Evolutionary conservation across 2,113 vertebrate genomes (phyloP).

Genomic region (Crotalus tigris): DNA sequence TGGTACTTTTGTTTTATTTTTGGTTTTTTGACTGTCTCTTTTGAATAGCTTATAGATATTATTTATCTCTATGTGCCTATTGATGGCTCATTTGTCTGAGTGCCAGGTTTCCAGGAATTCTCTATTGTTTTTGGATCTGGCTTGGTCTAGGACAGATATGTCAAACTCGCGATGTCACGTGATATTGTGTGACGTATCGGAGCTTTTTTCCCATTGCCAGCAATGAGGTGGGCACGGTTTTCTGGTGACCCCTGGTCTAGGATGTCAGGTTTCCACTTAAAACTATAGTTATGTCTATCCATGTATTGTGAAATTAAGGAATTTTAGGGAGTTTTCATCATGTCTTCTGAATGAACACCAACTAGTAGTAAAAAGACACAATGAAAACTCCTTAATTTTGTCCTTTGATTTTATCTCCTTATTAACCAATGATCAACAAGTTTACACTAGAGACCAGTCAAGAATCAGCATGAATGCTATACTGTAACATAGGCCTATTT

Average conservation of each 20-base stretch:
- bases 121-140: background rate
- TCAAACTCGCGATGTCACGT: too few relatives aligned
- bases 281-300: background rate
- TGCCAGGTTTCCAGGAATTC: background rate
- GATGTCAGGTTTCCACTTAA: background rate
- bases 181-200: too few relatives aligned
- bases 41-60: background rate
- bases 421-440: background rate
- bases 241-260: background rate
- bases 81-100: background rate
- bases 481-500: background rate
- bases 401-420: background rate
- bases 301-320: too few relatives aligned
- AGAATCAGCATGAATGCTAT: background rate
- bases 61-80: background rate
- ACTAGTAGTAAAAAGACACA: too few relatives aligned
- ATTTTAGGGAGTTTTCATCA: too few relatives aligned
- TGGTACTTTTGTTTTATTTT: background rate
- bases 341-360: too few relatives aligned
- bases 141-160: background rate
- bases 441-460: background rate
- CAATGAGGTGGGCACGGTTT: too few relatives aligned
- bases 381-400: background rate
- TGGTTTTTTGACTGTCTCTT: background rate
- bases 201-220: too few relatives aligned